phyloP scores from a whole-genome alignment of 2,797 vertebrate species.

The Xyrichtys novacula region DNA sequence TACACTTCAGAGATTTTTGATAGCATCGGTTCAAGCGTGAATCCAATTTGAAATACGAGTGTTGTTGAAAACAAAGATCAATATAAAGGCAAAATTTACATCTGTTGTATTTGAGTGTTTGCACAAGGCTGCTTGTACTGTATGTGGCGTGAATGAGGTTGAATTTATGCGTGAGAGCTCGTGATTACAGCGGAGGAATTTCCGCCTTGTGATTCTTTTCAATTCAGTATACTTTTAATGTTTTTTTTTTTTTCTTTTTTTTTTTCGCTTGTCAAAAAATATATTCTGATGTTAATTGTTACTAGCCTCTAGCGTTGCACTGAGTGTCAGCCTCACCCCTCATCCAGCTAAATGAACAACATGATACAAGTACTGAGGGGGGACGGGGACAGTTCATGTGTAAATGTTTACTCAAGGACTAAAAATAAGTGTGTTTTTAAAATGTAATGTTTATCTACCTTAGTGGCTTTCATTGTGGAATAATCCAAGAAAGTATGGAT shows the following conservation, averaged over 20 bases:
- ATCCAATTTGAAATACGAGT: slow-evolving; percentile 72
- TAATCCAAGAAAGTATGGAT: slow-evolving; percentile 91
- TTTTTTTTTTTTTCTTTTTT: slow-evolving; percentile 68
- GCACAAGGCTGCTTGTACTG: slow-evolving; percentile 87
- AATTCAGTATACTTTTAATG: slow-evolving; percentile 72
- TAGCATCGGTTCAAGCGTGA: slow-evolving; percentile 81
- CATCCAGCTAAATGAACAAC: slow-evolving; percentile 89
- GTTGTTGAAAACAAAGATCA: slow-evolving; percentile 69
- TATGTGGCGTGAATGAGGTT: slow-evolving; percentile 71
- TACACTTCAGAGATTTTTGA: slow-evolving; percentile 90
- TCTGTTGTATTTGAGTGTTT: slow-evolving; percentile 83
- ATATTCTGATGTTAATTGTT: slow-evolving; percentile 88
- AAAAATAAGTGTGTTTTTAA: slow-evolving; percentile 91
- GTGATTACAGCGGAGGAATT: slow-evolving; percentile 74
- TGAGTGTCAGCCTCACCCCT: slow-evolving; percentile 93
- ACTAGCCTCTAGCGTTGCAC: slow-evolving; percentile 98
- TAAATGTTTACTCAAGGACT: slow-evolving; percentile 99
- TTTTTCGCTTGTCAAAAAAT: slow-evolving; percentile 87
- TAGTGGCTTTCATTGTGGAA: slow-evolving; percentile 97
- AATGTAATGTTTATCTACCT: slow-evolving; percentile 97
- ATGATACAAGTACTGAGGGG: slow-evolving; percentile 85
- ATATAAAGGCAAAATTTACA: slow-evolving; percentile 77
- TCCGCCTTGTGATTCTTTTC: slow-evolving; percentile 80
- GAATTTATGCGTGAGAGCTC: slow-evolving; percentile 56
- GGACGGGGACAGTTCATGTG: slow-evolving; percentile 94